Base-by-base conservation (phyloP, 2,797 vertebrate genomes). In the Aphelocoma californica region DNA sequence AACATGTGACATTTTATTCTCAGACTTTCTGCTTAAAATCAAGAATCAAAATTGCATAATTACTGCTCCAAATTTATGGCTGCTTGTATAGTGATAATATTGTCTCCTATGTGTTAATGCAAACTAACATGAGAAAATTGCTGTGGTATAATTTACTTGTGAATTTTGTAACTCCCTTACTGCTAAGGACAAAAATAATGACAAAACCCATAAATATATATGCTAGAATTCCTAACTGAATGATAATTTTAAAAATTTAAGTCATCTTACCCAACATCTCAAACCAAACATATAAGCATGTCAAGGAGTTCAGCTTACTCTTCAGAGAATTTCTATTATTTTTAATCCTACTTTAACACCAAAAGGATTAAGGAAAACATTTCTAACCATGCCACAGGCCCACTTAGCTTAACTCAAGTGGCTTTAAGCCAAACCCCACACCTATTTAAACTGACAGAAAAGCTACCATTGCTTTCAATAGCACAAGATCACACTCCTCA, bases 391-490 rank as follows among this genome's bases (percentile, higher is more conserved):
- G 56, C 66, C 93, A 91, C 73, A 77, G 80, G 50, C 80, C 77
- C 85, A 86, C 45, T 92, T 2, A 81, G 85, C 19, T 32, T 29
- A 88, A 83, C 75, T 95, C 34, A 65, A 86, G 87, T 96, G 95
- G 93, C 93, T 79, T 64, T n/a, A 86, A 84, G 92, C 95, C 96
- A 96, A 96, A 88, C 32, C 51, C 91, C 66, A 91, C 87, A 95
- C 80, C 89, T 90, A 94, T 80, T 95, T 95, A 95, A 97, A 86
- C 10, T 2, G 1, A 62, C n/a, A 90, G 82, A 81, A 95, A 86
- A 92, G 62, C 80, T n/a, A 32, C 89, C 56, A 2, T 3, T 72
- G 73, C 72, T 72, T 92, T 91, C 94, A 88, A 89, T 28, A 93
- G 91, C 66, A 61, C 21, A 77, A 80, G 69, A 71, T 88, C 88